Evolutionary conservation across 2,797 vertebrate species (phyloP), one percentile per base, ranked within the genome.

Genomic region (Chlorospingus flavigularis): DNA sequence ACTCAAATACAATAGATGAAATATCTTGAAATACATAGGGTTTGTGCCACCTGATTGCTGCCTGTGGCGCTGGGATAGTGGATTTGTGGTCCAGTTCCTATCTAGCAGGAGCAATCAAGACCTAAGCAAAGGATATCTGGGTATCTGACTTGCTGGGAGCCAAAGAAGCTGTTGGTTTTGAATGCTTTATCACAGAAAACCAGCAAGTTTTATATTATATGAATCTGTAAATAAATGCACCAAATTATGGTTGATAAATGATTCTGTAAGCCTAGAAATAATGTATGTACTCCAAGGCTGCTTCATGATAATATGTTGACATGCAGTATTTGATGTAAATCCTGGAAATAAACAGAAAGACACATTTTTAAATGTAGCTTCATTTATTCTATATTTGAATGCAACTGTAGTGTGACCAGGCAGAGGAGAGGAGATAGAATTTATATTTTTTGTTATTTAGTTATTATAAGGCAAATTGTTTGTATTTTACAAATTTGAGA

Each of bases 81-180:
- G 17, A 14, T 48, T 71, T 76, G 40, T 33, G 42, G 11, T 77
- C 10, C 37, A 33, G n/a, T 50, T 92, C 25, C 13, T 19, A 16
- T 39, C 21, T 0, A 1, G 23, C 1, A 4, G 30, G 23, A 45
- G 7, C 30, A 81, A 37, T 31, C 0, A 5, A 78, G 17, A 70
- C 20, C 4, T 47, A 42, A 75, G 30, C 42, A 63, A 67, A 42
- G 20, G 25, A 19, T 35, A 51, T 79, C 65, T 42, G 40, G 28
- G 3, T 65, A 35, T 21, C 48, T 79, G 68, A 74, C 43, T 39
- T 91, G 11, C 53, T 23, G 15, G 53, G 28, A 91, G 35, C 35
- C n/a, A 20, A 4, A 47, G 62, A 72, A 80, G 24, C 47, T 83
- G 6, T 42, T 74, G 53, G 10, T 63, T 15, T 74, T 67, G 50